Percentiles rank a stretch among this genome's conserved stretches.
phyloP scores from a whole-genome alignment of 2,888 invertebrate species.

The Clepsis dumicolana region DNA sequence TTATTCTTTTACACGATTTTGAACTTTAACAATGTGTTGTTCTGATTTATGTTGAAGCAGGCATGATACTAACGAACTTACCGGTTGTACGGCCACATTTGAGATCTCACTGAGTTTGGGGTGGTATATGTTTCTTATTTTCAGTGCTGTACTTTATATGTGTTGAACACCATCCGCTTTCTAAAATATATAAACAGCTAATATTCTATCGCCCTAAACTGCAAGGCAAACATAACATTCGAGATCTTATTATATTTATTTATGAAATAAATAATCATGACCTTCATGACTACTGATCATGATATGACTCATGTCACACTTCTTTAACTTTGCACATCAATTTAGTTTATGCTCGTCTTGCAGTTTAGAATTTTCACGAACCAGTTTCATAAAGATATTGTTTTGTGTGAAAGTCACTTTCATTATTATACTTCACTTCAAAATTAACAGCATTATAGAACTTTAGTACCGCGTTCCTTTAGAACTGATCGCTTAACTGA shows the following conservation, averaged over 20 bases:
- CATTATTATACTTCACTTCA: constrained; percentile 55
- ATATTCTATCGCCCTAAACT: constrained; percentile 68
- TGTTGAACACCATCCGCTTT: constrained; percentile 86
- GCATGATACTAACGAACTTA: constrained; percentile 66
- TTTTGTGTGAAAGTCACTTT: constrained; percentile 62
- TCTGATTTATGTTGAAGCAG: constrained; percentile 72
- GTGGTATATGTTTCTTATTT: constrained; percentile 69
- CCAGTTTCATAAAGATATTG: constrained; percentile 66
- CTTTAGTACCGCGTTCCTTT: constrained; percentile 46
- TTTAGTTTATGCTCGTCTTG: constrained; percentile 60
- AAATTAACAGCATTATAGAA: constrained; percentile 47
- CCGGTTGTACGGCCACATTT: constrained; percentile 64
- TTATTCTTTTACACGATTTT: constrained; percentile 65
- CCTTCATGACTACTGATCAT: too few relatives aligned
- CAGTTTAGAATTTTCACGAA: constrained; percentile 71
- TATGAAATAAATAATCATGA: too few relatives aligned
- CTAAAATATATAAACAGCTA: constrained; percentile 77
- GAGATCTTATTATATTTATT: neutral
- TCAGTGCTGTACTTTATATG: constrained; percentile 76
- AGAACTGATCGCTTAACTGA: constrained; percentile 48
- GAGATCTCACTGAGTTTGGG: constrained; percentile 62
- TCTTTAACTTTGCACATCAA: constrained; percentile 37
- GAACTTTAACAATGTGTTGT: constrained; percentile 56
- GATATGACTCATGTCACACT: constrained; percentile 22
- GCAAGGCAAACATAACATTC: constrained; percentile 60